A percentile compares a stretch with the other conserved stretches of the same genome.
Conservation (phyloP, 2,797 vertebrate species). For the Cephalopachus bancanus region DNA sequence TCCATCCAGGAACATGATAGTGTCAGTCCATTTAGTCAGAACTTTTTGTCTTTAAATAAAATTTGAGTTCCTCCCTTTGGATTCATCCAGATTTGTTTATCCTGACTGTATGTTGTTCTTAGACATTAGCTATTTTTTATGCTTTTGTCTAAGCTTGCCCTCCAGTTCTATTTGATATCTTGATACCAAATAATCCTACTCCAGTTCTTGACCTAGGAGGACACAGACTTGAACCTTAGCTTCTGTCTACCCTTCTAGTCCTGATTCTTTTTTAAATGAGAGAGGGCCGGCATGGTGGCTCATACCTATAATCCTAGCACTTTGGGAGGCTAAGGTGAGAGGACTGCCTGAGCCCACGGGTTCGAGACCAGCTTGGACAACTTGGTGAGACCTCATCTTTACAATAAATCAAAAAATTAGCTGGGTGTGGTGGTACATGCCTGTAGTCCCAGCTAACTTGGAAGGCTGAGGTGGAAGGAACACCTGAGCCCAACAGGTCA, state of each 20-base stretch:
- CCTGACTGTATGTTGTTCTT: neutral
- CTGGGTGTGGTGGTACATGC: no score
- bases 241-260: neutral
- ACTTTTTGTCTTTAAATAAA: slow-evolving; percentile 50
- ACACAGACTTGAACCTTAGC: neutral
- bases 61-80: neutral
- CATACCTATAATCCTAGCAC: no score
- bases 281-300: no score
- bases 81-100: neutral
- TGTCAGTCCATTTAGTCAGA: neutral
- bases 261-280: neutral
- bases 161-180: neutral
- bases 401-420: no score
- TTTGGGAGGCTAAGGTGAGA: no score
- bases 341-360: no score
- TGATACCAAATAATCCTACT: neutral
- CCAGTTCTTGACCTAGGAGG: neutral
- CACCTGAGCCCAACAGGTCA: no score
- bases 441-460: no score
- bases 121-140: neutral
- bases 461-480: no score
- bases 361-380: no score
- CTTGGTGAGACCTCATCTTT: no score
- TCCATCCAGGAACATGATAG: neutral
- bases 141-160: neutral